These are phyloP conservation scores for Hipposideros armiger DNA, from an alignment of 2,113 vertebrate genomes.

Conservation along the genomic window DNA sequence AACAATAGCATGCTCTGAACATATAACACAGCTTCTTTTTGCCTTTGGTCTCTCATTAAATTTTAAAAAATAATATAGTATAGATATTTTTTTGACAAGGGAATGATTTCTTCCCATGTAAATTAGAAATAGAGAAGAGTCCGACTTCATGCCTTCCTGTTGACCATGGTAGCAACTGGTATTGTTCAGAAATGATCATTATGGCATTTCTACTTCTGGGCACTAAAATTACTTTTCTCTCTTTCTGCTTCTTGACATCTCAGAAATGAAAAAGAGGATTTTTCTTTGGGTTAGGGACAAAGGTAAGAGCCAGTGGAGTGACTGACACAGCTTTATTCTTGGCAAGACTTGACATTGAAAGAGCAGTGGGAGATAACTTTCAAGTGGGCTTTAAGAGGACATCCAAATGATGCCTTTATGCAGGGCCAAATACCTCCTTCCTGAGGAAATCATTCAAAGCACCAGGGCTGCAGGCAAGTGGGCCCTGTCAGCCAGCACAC, in stretches of 20 bases:
- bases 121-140: conserved; percentile 17
- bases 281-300: conserved; percentile 23
- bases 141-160: not conserved
- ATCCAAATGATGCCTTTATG: not conserved
- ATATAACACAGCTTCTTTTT: not conserved
- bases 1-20: not conserved
- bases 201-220: not conserved
- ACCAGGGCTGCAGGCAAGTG: not conserved
- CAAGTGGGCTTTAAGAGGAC: not conserved
- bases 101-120: not conserved
- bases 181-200: not conserved
- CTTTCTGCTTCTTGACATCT: conserved; percentile 43
- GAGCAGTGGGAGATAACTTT: conserved; percentile 39
- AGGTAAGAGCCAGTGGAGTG: not conserved
- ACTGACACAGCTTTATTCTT: conserved; percentile 20
- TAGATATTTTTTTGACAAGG: not conserved
- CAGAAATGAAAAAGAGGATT: conserved; percentile 43
- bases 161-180: not conserved
- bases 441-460: not conserved
- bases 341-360: not conserved
- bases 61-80: not conserved
- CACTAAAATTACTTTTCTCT: not conserved
- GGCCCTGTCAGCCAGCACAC: not conserved
- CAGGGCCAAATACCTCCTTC: not conserved
- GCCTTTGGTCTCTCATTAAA: not conserved